Base-by-base conservation (phyloP, 2,797 vertebrate species). In the Typhlichthys subterraneus region DNA sequence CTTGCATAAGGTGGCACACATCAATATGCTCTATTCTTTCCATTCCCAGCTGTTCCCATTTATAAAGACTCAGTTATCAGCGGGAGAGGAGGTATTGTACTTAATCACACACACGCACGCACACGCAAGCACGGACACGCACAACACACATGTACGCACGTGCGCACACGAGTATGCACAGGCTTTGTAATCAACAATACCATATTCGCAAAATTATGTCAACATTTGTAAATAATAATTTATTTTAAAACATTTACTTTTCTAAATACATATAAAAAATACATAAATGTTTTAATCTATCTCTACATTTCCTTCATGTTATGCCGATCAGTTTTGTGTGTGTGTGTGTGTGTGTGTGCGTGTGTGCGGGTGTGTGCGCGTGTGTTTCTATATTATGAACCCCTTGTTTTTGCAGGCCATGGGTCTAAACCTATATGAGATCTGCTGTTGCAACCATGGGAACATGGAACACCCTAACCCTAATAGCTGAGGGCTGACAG, bases 31-130 rank as follows among this genome's bases (percentile, higher is more conserved):
- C 67, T 33, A 69, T 59, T 53, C 33, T 53, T 38, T 67, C 15
- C 14, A 46, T 62, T 69, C 57, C 64, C 77, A 82, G 76, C 73
- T 81, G 81, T 59, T 76, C 70, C 50, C 11, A 59, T 82, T 73
- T 23, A 64, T 83, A 69, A 75, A 57, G 65, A 75, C 74, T 62
- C 38, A 15, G 9, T 79, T 52, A 70, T 79, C 64, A 79, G 9
- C 64, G 65, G 51, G 51, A 53, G 11, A 17, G 51, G 51, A 53
- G 51, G 14, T 17, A 53, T 53, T 53, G 51, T 53, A 17, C 17
- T 53, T 15, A n/a, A 65, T 42, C 38, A 13, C 54, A 42, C 14
- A 50, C 12, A 57, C 9, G 29, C 53, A 33, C n/a, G 4, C 48
- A 38, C 33, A 38, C 33, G 4, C 17, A 23, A 2, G 2, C 38